These are phyloP conservation scores for Molorchus minor DNA, from an alignment of 2,888 invertebrate genomes.

Conservation along the genomic window DNA sequence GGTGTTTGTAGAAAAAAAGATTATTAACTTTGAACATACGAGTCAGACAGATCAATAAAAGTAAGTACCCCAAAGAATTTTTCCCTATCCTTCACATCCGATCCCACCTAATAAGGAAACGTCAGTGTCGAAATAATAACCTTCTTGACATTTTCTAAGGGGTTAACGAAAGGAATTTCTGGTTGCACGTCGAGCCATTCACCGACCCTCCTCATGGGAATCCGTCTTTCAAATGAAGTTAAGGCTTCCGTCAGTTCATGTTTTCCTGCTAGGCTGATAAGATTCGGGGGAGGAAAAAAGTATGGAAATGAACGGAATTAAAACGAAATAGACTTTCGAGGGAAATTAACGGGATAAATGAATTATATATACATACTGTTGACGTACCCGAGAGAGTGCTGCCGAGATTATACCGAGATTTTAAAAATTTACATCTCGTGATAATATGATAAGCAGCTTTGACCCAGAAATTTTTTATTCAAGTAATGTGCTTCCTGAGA, in stretches of 20 bases:
- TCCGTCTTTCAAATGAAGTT: not conserved
- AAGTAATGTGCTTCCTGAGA: too few relatives aligned
- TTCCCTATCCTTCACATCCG: too few relatives aligned
- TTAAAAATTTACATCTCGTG: too few relatives aligned
- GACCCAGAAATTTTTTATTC: too few relatives aligned
- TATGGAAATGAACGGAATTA: conserved; percentile 1
- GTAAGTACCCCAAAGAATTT: too few relatives aligned
- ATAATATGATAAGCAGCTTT: too few relatives aligned
- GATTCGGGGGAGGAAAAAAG: not conserved
- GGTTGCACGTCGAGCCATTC: not conserved
- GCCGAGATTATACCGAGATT: too few relatives aligned
- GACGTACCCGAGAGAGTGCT: too few relatives aligned
- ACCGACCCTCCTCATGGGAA: not conserved
- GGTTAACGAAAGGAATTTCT: not conserved
- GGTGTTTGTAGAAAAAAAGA: too few relatives aligned
- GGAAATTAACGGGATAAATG: conserved; percentile 4
- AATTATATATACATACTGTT: too few relatives aligned
- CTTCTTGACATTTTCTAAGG: not conserved
- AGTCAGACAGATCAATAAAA: too few relatives aligned
- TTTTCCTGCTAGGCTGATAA: not conserved
- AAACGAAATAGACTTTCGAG: conserved; percentile 1
- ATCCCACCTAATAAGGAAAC: not conserved
- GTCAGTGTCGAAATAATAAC: not conserved
- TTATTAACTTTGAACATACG: too few relatives aligned
- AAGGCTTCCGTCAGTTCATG: not conserved